Evolutionary conservation across 37 sponge, comb jelly and placozoan genomes (phyloP).

Genomic region (Oscarella lobularis): DNA sequence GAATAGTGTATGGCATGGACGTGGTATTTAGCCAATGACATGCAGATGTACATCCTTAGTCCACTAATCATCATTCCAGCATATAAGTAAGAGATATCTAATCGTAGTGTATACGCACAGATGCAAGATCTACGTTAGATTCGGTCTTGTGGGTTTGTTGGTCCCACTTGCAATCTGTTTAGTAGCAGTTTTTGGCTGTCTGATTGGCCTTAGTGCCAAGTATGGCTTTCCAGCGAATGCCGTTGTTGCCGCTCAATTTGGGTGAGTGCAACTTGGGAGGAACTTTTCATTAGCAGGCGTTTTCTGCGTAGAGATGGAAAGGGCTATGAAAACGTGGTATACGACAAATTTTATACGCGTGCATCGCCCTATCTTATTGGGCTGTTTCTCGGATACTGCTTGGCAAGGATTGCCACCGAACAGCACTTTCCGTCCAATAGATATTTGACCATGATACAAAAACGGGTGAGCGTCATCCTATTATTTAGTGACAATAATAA

Average conservation of each 20-base stretch:
- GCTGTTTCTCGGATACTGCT: conserved; percentile 44
- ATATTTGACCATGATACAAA: no score
- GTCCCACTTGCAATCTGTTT: not conserved
- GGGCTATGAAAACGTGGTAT: conserved; percentile 1
- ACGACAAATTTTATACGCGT: conserved; percentile 55
- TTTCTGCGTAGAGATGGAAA: no score
- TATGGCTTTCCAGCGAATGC: not conserved
- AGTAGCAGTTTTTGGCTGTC: not conserved
- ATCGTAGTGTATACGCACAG: not conserved
- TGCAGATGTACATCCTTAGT: conserved; percentile 77
- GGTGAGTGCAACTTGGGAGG: no score
- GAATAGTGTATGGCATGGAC: conserved; percentile 68
- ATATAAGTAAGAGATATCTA: not conserved
- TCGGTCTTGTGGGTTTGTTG: conserved; percentile 12
- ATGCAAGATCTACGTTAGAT: not conserved
- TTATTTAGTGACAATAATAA: no score
- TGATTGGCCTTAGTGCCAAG: not conserved
- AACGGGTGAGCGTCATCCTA: no score
- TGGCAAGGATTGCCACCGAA: not conserved
- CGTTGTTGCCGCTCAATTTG: no score
- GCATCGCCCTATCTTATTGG: conserved; percentile 67
- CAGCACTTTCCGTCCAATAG: no score
- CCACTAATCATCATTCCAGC: conserved; percentile 53
- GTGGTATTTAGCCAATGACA: conserved; percentile 85
- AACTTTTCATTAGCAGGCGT: no score